Conservation (phyloP, 2,888 invertebrate species). For the Noctua janthina region DNA sequence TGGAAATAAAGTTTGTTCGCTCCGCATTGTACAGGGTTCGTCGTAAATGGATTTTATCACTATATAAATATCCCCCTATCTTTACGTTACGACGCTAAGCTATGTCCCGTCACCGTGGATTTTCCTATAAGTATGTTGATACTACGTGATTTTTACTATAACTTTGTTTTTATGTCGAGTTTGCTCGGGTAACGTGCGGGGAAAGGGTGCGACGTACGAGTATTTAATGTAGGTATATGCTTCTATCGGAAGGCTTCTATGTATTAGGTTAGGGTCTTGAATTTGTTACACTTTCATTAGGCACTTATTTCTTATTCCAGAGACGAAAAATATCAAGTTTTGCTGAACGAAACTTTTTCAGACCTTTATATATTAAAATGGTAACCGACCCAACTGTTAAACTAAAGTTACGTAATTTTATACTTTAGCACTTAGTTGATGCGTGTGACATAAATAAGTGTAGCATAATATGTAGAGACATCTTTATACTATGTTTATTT, state of each 20-base stretch:
- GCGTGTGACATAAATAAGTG: background rate
- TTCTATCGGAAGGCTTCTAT: background rate
- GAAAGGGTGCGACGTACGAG: slow-evolving; percentile 50
- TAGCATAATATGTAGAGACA: background rate
- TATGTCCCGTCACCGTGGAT: slow-evolving; percentile 66
- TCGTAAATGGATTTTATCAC: slow-evolving; percentile 89
- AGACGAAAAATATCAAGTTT: background rate
- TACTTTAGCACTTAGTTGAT: background rate
- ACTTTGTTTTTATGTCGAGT: slow-evolving; percentile 60
- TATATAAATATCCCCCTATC: slow-evolving; percentile 86
- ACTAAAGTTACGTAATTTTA: background rate
- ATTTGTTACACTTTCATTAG: background rate
- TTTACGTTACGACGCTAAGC: slow-evolving; percentile 76
- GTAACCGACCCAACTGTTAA: background rate
- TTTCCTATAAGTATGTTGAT: slow-evolving; percentile 65
- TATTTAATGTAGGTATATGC: slow-evolving; percentile 42
- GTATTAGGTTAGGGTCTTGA: background rate
- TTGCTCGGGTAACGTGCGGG: slow-evolving; percentile 50
- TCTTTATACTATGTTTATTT: background rate
- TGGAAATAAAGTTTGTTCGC: slow-evolving; percentile 89
- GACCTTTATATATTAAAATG: slow-evolving; percentile 12
- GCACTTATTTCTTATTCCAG: slow-evolving; percentile 14
- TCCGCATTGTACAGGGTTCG: slow-evolving; percentile 84
- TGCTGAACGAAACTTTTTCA: background rate
- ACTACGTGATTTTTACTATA: slow-evolving; percentile 63